phyloP scores from a whole-genome alignment of 2,888 invertebrate genomes.

The Brenthis ino region DNA sequence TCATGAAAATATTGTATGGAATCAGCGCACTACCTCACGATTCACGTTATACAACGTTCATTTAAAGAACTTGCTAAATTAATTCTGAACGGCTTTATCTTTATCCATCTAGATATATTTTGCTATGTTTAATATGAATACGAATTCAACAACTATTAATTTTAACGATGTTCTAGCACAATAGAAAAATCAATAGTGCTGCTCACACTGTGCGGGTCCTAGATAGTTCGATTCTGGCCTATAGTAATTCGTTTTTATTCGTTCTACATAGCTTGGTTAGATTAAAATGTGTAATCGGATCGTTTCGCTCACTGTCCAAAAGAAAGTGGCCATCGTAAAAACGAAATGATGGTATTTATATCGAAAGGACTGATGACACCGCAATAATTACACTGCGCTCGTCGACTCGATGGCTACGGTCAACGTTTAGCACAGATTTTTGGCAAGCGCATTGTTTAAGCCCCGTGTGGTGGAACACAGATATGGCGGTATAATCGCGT shows the following conservation, averaged over 20 bases:
- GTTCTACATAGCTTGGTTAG: too few relatives aligned
- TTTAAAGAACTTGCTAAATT: conserved; percentile 14
- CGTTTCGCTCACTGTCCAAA: too few relatives aligned
- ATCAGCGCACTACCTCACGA: background rate
- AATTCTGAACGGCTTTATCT: conserved; percentile 17
- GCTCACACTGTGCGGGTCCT: too few relatives aligned
- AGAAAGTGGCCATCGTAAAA: too few relatives aligned
- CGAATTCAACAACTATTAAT: background rate
- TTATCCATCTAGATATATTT: background rate
- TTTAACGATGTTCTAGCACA: too few relatives aligned
- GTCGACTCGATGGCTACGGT: background rate
- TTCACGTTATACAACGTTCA: background rate
- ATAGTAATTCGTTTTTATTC: too few relatives aligned
- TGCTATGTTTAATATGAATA: background rate
- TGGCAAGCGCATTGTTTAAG: conserved; percentile 40
- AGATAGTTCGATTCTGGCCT: too few relatives aligned
- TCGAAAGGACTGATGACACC: too few relatives aligned
- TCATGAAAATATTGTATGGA: conserved; percentile 4
- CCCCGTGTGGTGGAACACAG: conserved; percentile 19
- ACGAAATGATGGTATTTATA: too few relatives aligned
- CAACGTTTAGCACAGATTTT: conserved; percentile 33
- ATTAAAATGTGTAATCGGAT: too few relatives aligned
- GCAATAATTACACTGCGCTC: too few relatives aligned
- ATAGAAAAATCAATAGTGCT: too few relatives aligned
- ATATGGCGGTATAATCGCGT: conserved; percentile 28